These are phyloP conservation scores for Axis porcinus DNA, from an alignment of 2,113 vertebrate genomes.

Conservation along the genomic window DNA sequence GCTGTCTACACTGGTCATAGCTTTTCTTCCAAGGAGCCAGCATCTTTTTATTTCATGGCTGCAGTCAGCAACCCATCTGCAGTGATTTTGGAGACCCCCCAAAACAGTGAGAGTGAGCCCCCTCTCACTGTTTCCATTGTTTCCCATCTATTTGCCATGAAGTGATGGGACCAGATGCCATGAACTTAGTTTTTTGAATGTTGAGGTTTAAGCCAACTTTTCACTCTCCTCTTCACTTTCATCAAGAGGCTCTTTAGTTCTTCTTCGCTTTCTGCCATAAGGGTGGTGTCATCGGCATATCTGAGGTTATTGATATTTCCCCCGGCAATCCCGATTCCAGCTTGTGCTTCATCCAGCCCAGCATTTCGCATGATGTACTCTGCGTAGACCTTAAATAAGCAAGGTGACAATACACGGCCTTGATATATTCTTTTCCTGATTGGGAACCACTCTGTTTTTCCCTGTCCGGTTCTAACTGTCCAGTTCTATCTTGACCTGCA, in stretches of 20 bases:
- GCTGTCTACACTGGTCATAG: not conserved
- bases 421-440: not conserved
- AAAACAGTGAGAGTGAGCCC: not conserved
- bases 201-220: not conserved
- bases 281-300: not conserved
- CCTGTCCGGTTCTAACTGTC: not conserved
- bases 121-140: not conserved
- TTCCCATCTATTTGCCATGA: not conserved
- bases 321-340: not conserved
- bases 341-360: not conserved
- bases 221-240: not conserved
- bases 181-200: not conserved
- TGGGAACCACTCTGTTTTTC: not conserved
- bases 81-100: not conserved
- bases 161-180: not conserved
- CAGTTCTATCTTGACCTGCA: no score
- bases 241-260: not conserved
- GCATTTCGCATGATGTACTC: not conserved
- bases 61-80: not conserved
- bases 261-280: not conserved
- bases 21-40: not conserved
- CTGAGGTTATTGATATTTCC: not conserved
- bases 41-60: not conserved
- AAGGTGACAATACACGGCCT: not conserved
- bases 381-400: not conserved